phyloP scores from a whole-genome alignment of 1,140 invertebrate genomes.

The Caenorhabditis elegans region WBcel235 BX284604.4:2278001-2278500 shows the following conservation, averaged over 20 bases:
- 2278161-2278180: not conserved
- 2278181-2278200: not conserved
- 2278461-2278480: constrained; percentile 65
- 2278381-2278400: constrained; percentile 6
- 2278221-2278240: not conserved
- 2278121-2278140: too few relatives aligned
- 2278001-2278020: too few relatives aligned
- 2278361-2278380: constrained; percentile 17
- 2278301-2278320: not conserved
- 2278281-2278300: not conserved
- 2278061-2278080: too few relatives aligned
- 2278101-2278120: too few relatives aligned
- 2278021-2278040: too few relatives aligned
- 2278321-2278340: not conserved
- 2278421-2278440: not conserved
- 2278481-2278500: not conserved
- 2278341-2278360: not conserved
- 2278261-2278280: not conserved
- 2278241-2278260: not conserved
- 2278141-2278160: too few relatives aligned
- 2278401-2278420: not conserved
- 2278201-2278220: constrained; percentile 4
- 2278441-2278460: constrained; percentile 62
- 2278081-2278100: too few relatives aligned
- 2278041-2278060: too few relatives aligned